A percentile compares a stretch with the other conserved stretches of the same genome.
These are phyloP conservation scores for Steatocranus sp. DNA, from an alignment of 2,797 vertebrate species.

Conservation along the genomic window DNA sequence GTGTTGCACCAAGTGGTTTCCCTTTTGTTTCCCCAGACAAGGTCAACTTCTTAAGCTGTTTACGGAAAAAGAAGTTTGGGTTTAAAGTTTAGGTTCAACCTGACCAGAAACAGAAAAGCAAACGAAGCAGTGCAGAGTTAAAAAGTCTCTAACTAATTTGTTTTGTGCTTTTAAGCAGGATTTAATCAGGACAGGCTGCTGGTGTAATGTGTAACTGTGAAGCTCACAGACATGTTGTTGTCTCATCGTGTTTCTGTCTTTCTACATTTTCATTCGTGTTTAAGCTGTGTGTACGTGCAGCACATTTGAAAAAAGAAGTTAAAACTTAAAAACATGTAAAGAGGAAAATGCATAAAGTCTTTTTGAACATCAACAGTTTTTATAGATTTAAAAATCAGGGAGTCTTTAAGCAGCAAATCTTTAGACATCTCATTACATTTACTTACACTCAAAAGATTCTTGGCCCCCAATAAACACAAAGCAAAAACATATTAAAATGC, in stretches of 20 bases:
- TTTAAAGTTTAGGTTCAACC: background rate
- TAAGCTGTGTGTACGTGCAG: background rate
- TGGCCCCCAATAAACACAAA: background rate
- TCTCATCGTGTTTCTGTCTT: background rate
- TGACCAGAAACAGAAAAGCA: background rate
- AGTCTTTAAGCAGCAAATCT: background rate
- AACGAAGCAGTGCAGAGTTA: background rate
- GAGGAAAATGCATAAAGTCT: background rate
- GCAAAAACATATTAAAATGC: background rate
- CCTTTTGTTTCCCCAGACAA: background rate
- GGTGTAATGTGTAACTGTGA: background rate
- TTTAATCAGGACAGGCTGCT: background rate
- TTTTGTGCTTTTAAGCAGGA: background rate
- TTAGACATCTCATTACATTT: background rate
- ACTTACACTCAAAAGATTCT: background rate
- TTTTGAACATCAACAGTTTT: background rate
- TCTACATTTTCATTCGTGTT: background rate
- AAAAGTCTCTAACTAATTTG: background rate
- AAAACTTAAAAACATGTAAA: background rate
- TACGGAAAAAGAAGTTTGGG: background rate
- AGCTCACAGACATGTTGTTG: background rate
- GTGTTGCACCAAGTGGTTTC: background rate
- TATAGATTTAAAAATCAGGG: background rate
- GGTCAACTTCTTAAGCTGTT: background rate
- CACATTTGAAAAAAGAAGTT: background rate